Evolutionary conservation across 2,888 invertebrate genomes (phyloP).

Genomic region (Trissonchulus latispiculum): DNA sequence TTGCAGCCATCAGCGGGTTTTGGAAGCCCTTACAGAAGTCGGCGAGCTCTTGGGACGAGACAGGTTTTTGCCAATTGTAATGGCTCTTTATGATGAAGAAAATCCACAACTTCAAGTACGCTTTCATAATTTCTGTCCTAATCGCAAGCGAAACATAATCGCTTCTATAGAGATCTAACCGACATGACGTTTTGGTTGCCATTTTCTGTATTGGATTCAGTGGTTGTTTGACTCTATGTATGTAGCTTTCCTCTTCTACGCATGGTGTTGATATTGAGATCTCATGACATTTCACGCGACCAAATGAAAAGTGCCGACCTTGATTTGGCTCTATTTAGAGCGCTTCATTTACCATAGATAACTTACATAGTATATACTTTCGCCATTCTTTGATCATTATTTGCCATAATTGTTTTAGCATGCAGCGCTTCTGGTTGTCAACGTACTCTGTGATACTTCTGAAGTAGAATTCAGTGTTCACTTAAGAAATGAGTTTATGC

Average conservation of each 20-base stretch:
- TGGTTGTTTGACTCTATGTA: background rate
- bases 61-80: slow-evolving; percentile 65
- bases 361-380: no score
- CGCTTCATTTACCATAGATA: no score
- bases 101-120: slow-evolving; percentile 46
- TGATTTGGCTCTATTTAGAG: no score
- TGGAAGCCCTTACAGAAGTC: slow-evolving; percentile 78
- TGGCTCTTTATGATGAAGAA: slow-evolving; percentile 62
- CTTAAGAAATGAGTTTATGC: slow-evolving; percentile 85
- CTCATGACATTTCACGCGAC: no score
- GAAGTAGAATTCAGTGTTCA: slow-evolving; percentile 87
- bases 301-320: no score
- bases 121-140: background rate
- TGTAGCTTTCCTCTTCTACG: background rate
- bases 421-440: slow-evolving; percentile 82
- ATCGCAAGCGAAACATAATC: background rate
- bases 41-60: slow-evolving; percentile 63
- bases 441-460: slow-evolving; percentile 77
- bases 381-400: no score
- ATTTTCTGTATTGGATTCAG: no score
- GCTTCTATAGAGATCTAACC: no score
- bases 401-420: no score
- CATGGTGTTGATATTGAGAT: background rate
- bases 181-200: no score
- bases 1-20: slow-evolving; percentile 64